phyloP scores from a whole-genome alignment of 2,113 vertebrate genomes.

The Lamprotornis superbus region DNA sequence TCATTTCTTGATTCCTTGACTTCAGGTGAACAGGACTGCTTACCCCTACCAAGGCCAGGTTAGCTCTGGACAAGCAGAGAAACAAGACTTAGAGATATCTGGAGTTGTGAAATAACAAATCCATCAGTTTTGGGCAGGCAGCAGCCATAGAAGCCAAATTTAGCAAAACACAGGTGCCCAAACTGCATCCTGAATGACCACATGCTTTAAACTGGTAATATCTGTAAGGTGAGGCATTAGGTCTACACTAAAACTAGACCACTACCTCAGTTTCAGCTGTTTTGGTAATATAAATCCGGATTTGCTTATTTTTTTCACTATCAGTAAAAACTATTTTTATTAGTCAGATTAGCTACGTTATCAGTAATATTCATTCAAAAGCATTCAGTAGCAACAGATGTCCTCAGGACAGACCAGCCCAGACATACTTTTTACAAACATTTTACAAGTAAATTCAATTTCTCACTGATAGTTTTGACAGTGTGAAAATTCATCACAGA shows the following conservation, averaged over 20 bases:
- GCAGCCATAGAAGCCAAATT: not conserved
- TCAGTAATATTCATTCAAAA: not conserved
- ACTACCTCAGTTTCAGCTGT: not conserved
- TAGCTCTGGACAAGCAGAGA: not conserved
- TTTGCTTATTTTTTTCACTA: not conserved
- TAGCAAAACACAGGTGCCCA: not conserved
- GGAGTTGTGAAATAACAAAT: not conserved
- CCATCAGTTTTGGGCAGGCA: not conserved
- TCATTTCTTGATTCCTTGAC: fast-evolving
- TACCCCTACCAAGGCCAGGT: not conserved
- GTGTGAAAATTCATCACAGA: not conserved
- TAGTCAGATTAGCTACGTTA: not conserved
- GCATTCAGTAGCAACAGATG: not conserved
- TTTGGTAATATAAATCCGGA: not conserved
- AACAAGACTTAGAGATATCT: not conserved
- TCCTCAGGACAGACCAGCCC: not conserved
- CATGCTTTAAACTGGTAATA: not conserved
- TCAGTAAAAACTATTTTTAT: not conserved
- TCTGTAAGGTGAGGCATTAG: not conserved
- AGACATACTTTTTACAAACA: not conserved
- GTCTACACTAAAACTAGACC: not conserved
- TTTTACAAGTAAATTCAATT: not conserved
- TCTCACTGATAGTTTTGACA: not conserved
- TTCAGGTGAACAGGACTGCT: not conserved
- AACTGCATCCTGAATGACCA: not conserved